Percentiles rank a stretch among this genome's conserved stretches.
Conservation (phyloP, 2,888 invertebrate genomes). For the Andrena dorsata region DNA sequence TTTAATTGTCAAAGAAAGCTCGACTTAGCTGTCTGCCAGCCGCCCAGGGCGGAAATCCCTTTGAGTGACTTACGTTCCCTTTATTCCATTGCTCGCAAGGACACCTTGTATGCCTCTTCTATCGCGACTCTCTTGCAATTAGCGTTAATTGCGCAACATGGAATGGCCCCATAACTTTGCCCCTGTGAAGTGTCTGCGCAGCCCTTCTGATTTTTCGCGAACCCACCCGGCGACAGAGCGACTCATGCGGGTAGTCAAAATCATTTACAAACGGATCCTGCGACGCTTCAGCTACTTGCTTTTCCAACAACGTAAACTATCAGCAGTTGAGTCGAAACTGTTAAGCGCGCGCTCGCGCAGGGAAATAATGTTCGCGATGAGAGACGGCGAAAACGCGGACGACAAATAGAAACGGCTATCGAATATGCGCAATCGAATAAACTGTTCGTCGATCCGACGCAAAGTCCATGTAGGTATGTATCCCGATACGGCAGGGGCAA, state of each 20-base stretch:
- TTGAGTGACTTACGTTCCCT: constrained; percentile 42
- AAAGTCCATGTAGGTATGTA: neutral
- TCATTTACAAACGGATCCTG: neutral
- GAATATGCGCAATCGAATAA: constrained; percentile 14
- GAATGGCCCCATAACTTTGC: constrained; percentile 1
- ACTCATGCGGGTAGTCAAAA: constrained; percentile 7
- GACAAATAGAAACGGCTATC: too few relatives aligned
- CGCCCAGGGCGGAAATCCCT: constrained; percentile 24
- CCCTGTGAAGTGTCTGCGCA: constrained; percentile 7
- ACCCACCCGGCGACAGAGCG: neutral
- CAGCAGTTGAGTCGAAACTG: too few relatives aligned
- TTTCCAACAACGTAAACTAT: too few relatives aligned
- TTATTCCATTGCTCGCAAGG: constrained; percentile 37
- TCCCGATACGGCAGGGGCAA: constrained; percentile 35
- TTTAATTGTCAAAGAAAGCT: constrained; percentile 58
- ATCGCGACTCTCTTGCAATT: constrained; percentile 24
- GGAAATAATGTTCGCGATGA: too few relatives aligned
- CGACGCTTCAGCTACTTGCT: neutral
- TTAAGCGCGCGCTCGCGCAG: too few relatives aligned
- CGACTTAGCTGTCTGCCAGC: constrained; percentile 1
- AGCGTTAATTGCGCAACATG: constrained; percentile 22
- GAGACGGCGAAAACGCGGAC: too few relatives aligned
- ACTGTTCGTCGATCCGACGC: constrained; percentile 29
- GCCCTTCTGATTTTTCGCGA: constrained; percentile 8
- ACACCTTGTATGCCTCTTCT: neutral